Evolutionary conservation across 2,888 invertebrate genomes (phyloP), one percentile per base, ranked within the genome.

Genomic region (Odontocerum albicorne): DNA sequence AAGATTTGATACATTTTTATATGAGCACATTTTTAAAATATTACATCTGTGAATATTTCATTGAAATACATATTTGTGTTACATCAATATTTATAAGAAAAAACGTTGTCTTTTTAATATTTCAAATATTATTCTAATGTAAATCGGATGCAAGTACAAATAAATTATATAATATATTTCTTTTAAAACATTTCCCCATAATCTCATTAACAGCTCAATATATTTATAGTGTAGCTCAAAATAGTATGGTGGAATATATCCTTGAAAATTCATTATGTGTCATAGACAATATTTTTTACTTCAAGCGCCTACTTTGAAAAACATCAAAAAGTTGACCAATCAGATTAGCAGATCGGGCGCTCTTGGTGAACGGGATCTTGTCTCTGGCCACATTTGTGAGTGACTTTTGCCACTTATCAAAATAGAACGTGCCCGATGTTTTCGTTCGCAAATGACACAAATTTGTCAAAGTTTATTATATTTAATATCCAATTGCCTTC

Each of bases 361-460:
- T n/a, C 10, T 13, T 19, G 33, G 33, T 19, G 33, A 44, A 44
- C 43, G 44, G 44, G 17, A 13, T 16, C 7, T 44, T 44, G 44
- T 44, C 44, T 44, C n/a, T 44, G 44, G 32, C 13, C 21, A 16
- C 22, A 22, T 39, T 31, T 21, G 15, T 32, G 46, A 46, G 46
- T 53, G 53, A 55, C 55, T 49, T 49, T 49, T 50, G 44, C 55
- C 49, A 50, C 55, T 55, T 55, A 55, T 55, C 55, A 55, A 55
- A 55, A 55, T 55, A 55, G 55, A 55, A 55, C 45, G 55, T 55
- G 50, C 55, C 55, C 40, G 39, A 51, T 55, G 55, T 55, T 50
- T 55, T 55, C 46, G 45, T 50, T 55, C 45, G 43, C 44, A 22
- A 49, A 43, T 54, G 54, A 49, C 49, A 49, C 49, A 40, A 49